These are phyloP conservation scores for Sarcophaga variegata DNA, from an alignment of 2,888 invertebrate genomes.

Conservation along the genomic window DNA sequence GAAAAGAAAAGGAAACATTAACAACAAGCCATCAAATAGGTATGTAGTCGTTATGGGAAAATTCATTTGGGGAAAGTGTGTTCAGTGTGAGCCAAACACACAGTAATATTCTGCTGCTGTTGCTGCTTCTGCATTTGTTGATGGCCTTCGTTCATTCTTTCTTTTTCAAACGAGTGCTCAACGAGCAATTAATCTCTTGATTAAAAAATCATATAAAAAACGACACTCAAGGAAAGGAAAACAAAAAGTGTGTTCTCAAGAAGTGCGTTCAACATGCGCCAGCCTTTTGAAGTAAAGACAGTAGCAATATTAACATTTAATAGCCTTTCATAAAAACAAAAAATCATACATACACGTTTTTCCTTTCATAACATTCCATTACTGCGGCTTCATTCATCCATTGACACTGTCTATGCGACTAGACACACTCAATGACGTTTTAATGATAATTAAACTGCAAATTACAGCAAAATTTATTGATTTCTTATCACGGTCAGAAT, in stretches of 20 bases:
- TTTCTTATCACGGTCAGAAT: constrained; percentile 36
- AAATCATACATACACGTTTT: background rate
- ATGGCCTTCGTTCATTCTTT: background rate
- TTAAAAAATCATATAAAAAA: constrained; percentile 18
- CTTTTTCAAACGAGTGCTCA: constrained; percentile 6
- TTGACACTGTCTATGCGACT: background rate
- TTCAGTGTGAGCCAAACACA: constrained; percentile 34
- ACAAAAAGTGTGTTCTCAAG: constrained; percentile 14
- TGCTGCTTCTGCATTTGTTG: background rate
- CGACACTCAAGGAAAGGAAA: background rate
- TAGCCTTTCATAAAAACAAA: background rate
- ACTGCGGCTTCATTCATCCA: background rate
- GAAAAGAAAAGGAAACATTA: constrained; percentile 56
- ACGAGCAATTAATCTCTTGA: constrained; percentile 39
- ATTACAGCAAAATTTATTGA: constrained; percentile 52
- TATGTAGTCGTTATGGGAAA: constrained; percentile 43
- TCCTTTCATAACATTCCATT: background rate
- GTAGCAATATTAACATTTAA: background rate
- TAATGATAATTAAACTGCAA: constrained; percentile 24
- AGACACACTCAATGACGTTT: constrained; percentile 19
- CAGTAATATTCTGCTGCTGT: background rate
- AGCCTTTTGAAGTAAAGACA: background rate
- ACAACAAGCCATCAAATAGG: constrained; percentile 58
- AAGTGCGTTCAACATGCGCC: constrained; percentile 59
- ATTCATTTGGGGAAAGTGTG: constrained; percentile 47